A percentile compares a stretch with the other conserved stretches of the same genome.
Conservation (phyloP, 1,140 invertebrate genomes). For the Calephelis virginiensis region DNA sequence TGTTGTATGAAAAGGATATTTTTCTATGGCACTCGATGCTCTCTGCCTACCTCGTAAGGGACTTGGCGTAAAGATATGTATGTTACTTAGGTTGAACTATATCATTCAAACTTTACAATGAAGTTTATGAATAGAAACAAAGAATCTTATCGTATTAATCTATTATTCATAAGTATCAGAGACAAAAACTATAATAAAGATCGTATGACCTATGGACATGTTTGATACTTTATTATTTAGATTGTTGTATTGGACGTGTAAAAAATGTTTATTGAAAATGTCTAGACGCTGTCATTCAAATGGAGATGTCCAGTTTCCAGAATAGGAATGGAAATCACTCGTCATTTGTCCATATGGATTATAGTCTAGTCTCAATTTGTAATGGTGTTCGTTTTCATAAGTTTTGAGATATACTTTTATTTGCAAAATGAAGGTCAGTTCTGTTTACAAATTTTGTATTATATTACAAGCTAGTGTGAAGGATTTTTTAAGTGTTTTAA, state of each 20-base stretch:
- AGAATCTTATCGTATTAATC: background rate
- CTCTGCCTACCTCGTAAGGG: too few species aligned
- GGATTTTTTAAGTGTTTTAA: too few species aligned
- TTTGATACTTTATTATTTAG: constrained; percentile 12
- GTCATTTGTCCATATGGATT: background rate
- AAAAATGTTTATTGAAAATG: constrained; percentile 23
- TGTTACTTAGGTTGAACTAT: too few species aligned
- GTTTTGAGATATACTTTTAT: too few species aligned
- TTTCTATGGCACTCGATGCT: too few species aligned
- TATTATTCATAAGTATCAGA: constrained; percentile 6
- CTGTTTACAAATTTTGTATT: too few species aligned
- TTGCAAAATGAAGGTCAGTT: too few species aligned
- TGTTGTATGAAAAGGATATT: too few species aligned
- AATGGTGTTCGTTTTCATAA: background rate
- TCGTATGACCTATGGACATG: constrained; percentile 1
- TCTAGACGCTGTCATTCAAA: constrained; percentile 20
- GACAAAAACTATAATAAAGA: background rate
- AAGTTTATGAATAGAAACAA: too few species aligned
- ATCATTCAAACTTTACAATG: too few species aligned
- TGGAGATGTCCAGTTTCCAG: constrained; percentile 3
- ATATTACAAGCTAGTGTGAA: background rate
- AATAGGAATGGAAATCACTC: constrained; percentile 9
- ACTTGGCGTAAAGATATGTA: too few species aligned
- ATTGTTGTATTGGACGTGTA: background rate
- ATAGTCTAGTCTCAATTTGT: background rate